Conservation (phyloP, 2,888 invertebrate species). For the Plebejus melissa region DNA sequence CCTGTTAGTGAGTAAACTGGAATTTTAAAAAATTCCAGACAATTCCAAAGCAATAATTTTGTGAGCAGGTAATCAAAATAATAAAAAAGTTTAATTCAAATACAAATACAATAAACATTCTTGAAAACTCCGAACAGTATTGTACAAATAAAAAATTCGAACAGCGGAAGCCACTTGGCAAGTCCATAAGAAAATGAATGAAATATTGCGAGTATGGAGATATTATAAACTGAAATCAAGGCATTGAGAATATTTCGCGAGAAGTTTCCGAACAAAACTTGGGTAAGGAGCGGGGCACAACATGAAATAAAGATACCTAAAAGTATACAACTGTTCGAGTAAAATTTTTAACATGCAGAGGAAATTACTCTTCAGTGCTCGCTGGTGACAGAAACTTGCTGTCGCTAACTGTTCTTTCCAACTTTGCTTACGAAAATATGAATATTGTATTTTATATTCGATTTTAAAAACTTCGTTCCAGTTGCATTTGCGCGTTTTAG, state of each 20-base stretch:
- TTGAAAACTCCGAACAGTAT: constrained; percentile 2
- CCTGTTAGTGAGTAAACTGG: too few relatives aligned
- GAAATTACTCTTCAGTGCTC: constrained; percentile 29
- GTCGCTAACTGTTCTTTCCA: constrained; percentile 28
- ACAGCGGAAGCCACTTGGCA: constrained; percentile 25
- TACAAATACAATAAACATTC: background rate
- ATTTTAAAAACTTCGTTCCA: constrained; percentile 10
- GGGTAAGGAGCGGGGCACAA: constrained; percentile 27
- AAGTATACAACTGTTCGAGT: constrained; percentile 28
- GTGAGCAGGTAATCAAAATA: background rate
- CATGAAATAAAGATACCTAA: constrained; percentile 29
- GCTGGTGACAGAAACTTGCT: constrained; percentile 25
- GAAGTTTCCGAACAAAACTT: constrained; percentile 30
- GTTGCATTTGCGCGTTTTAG: background rate
- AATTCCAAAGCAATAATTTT: background rate
- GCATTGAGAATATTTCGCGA: constrained; percentile 28
- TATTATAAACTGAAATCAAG: constrained; percentile 31
- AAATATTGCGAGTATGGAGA: constrained; percentile 29
- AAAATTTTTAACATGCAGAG: constrained; percentile 29
- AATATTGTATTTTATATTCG: constrained; percentile 25
- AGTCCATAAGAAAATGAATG: constrained; percentile 29
- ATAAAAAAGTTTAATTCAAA: background rate
- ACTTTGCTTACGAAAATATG: constrained; percentile 27
- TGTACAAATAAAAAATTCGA: constrained; percentile 20
- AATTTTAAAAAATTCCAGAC: background rate